These are phyloP conservation scores for Colaptes auratus DNA, from an alignment of 2,113 vertebrate species.

Conservation along the genomic window DNA sequence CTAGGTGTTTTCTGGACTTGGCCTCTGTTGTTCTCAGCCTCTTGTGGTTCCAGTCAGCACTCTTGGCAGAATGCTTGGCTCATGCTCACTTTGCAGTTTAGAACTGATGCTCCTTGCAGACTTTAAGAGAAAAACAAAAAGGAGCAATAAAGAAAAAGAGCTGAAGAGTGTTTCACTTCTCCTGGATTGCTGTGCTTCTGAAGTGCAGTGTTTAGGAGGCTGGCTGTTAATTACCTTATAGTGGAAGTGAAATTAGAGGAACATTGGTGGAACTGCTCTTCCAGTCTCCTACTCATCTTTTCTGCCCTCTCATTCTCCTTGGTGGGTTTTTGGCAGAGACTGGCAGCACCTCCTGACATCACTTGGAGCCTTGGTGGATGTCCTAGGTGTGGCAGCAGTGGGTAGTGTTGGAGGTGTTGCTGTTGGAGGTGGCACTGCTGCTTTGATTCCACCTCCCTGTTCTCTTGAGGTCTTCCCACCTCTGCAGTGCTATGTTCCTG, in stretches of 20 bases:
- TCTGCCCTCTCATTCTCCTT: background rate
- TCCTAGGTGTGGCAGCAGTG: background rate
- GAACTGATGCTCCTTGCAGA: background rate
- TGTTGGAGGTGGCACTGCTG: background rate
- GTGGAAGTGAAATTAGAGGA: background rate
- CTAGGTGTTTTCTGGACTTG: background rate
- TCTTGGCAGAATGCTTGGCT: background rate
- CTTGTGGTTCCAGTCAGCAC: background rate
- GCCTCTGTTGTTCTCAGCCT: background rate
- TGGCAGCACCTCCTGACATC: background rate
- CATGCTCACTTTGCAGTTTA: background rate
- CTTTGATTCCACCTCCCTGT: background rate
- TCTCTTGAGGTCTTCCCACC: background rate
- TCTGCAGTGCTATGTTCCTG: background rate
- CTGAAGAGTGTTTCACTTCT: background rate
- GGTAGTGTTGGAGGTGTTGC: background rate
- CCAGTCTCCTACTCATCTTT: background rate
- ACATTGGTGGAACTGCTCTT: background rate
- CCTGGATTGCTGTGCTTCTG: background rate
- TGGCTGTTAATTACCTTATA: background rate
- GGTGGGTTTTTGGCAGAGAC: background rate
- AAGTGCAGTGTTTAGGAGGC: background rate
- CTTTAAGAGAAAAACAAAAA: background rate
- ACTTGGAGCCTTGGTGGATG: background rate
- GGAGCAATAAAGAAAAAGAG: no score